Conservation (phyloP, 2,113 vertebrate genomes). For the Campylomormyrus numenius region DNA sequence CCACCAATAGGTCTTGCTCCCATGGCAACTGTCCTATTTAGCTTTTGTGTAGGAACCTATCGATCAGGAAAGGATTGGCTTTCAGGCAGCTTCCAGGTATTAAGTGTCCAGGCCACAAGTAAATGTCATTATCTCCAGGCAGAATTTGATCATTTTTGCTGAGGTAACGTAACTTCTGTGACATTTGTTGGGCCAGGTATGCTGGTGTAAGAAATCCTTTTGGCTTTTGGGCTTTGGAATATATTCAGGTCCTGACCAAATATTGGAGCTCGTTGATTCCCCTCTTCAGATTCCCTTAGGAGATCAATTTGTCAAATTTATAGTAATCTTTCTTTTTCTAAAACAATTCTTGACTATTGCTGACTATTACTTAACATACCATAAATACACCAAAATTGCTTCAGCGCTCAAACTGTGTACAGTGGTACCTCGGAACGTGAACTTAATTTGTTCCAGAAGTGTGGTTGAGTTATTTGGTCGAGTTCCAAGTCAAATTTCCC, state of each 20-base stretch:
- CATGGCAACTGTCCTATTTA: not conserved
- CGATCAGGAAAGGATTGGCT: not conserved
- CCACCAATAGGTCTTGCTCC: not conserved
- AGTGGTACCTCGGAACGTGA: no score
- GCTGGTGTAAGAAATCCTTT: not conserved
- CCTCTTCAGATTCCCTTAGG: not conserved
- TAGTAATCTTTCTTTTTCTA: not conserved
- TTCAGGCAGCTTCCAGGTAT: conserved; percentile 1
- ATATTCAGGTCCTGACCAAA: not conserved
- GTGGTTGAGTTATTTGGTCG: no score
- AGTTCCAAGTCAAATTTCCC: no score
- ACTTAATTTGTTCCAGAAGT: no score
- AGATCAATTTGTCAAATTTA: not conserved
- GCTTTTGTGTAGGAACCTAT: conserved; percentile 13
- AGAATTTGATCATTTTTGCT: not conserved
- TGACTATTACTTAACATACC: not conserved
- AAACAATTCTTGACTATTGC: not conserved
- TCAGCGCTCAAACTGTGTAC: not conserved
- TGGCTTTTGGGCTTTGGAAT: no score
- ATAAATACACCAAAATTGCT: not conserved
- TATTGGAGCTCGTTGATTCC: not conserved
- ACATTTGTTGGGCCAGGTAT: not conserved
- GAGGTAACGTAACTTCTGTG: not conserved
- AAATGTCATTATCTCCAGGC: not conserved
- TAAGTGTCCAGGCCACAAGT: not conserved